Percentiles rank a stretch among this genome's conserved stretches.
Conservation (phyloP, 1,140 invertebrate species). For the Heterodera schachtii region DNA sequence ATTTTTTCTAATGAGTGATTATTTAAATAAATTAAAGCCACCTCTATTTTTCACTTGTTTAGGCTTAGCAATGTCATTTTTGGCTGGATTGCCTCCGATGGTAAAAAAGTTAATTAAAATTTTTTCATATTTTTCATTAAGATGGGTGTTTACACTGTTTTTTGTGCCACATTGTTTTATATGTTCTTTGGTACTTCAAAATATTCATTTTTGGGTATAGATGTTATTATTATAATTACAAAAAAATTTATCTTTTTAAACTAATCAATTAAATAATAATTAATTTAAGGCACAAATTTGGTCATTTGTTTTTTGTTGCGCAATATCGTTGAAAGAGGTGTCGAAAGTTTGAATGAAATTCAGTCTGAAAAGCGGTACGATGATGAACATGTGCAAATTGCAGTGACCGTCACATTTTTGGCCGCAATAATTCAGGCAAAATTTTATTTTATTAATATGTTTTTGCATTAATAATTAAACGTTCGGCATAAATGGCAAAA, state of each 20-base stretch:
- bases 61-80: constrained; percentile 88
- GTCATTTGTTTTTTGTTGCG: constrained; percentile 51
- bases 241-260: background rate
- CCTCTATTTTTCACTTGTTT: constrained; percentile 13
- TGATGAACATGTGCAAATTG: constrained; percentile 14
- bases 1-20: no score
- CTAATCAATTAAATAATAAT: background rate
- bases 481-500: no score
- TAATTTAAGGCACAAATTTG: constrained; percentile 43
- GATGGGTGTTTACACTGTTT: constrained; percentile 85
- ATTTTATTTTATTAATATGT: constrained; percentile 11
- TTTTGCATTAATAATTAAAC: background rate
- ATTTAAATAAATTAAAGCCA: no score
- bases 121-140: constrained; percentile 62
- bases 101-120: background rate
- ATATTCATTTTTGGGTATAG: constrained; percentile 83
- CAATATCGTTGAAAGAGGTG: constrained; percentile 41
- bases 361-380: constrained; percentile 20
- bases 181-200: constrained; percentile 85
- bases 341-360: constrained; percentile 17
- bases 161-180: constrained; percentile 88
- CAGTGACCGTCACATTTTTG: constrained; percentile 37
- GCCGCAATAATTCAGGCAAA: constrained; percentile 42
- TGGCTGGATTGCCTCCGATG: constrained; percentile 83
- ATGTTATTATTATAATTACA: constrained; percentile 35